A percentile compares a stretch with the other conserved stretches of the same genome.
These are phyloP conservation scores for Neelides folsomi DNA, from an alignment of 2,888 invertebrate species.

Conservation along the genomic window DNA sequence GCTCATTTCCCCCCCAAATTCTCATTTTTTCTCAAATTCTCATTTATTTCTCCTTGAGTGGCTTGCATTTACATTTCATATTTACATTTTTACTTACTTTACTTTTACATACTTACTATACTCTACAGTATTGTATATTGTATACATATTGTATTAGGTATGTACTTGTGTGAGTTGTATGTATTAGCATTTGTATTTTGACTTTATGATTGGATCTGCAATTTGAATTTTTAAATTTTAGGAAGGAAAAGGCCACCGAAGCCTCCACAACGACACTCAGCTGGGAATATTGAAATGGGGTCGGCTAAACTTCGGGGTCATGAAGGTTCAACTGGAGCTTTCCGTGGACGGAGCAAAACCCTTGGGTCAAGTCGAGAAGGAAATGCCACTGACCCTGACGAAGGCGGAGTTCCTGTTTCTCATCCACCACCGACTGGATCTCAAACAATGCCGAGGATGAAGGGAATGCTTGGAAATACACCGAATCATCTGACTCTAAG, in stretches of 20 bases:
- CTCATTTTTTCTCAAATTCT: no score
- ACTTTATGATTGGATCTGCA: not conserved
- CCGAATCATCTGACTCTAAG: slow-evolving; percentile 87
- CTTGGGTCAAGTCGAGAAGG: slow-evolving; percentile 45
- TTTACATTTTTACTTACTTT: no score
- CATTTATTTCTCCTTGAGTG: no score
- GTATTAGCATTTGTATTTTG: no score
- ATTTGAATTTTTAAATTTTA: slow-evolving; percentile 8
- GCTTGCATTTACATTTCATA: no score
- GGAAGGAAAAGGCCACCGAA: slow-evolving; percentile 48
- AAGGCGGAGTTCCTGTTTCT: slow-evolving; percentile 43
- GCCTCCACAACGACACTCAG: slow-evolving; percentile 63
- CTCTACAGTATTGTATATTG: no score
- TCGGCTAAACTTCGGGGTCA: slow-evolving; percentile 36
- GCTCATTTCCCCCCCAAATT: no score
- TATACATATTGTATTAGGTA: no score
- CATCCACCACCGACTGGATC: slow-evolving; percentile 40
- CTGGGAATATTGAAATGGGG: slow-evolving; percentile 69
- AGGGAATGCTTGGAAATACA: slow-evolving; percentile 65
- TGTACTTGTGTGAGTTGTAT: no score
- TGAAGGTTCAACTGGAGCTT: slow-evolving; percentile 42
- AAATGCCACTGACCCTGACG: slow-evolving; percentile 28
- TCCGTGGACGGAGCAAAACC: slow-evolving; percentile 80
- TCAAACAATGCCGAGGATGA: slow-evolving; percentile 37
- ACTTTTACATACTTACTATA: no score